Evolutionary conservation across 2,797 vertebrate species (phyloP), one percentile per base, ranked within the genome.

Genomic region (Aphelocoma californica): DNA sequence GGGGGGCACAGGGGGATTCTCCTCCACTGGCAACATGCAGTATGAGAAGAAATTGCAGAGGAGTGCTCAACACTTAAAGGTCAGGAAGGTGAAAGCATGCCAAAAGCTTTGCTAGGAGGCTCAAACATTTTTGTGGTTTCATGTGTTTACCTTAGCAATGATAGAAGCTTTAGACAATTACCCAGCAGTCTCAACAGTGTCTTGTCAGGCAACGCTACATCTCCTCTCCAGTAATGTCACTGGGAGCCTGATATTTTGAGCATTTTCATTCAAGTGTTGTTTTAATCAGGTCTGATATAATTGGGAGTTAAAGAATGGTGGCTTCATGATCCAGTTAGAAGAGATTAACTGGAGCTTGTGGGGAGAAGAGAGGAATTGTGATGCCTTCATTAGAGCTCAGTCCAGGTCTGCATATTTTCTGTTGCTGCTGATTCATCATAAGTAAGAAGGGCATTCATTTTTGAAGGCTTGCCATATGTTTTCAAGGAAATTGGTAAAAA

Each of bases 131-230:
- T 89, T 95, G 92, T 92, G 88, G 93, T 90, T 97, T 92, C 47
- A 25, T 91, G 74, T 92, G 92, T 95, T 96, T 96, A 86, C 92
- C 90, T 96, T 90, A 93, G 93, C 81, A 93, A 72, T 95, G 81
- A 93, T 82, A 93, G 86, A 94, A 93, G 88, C 89, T 86, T 93
- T 79, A 89, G 90, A 85, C 85, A 96, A 90, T 95, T 94, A 56
- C 36, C 47, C 56, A 60, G 61, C 62, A 93, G 64, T 34, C 50
- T 92, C 73, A 72, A 88, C 25, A 65, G 36, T 7, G 53, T 81
- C 78, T 81, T 86, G 25, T 74, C 4, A 1, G 14, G 64, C 94
- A 92, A 67, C 45, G n/a, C 36, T 50, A 4, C n/a, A 21, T 61
- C 57, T 93, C 51, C 25, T 77, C 62, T 56, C n/a, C 3, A 6